Base-by-base conservation (phyloP, 2,888 invertebrate genomes). In the Stenchaetothrips biformis region DNA sequence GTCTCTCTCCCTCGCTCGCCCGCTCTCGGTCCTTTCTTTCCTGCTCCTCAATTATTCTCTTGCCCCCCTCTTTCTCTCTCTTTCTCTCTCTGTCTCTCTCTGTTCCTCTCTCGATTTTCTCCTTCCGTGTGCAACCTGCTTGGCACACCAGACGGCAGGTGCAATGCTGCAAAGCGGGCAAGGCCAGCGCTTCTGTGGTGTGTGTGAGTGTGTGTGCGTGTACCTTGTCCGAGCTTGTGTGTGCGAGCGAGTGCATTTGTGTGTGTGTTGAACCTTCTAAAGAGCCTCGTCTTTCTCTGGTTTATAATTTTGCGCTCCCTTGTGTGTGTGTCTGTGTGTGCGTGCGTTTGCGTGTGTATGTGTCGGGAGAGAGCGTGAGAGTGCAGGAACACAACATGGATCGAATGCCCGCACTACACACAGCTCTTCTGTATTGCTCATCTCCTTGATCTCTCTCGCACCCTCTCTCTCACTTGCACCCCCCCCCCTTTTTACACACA, bases 71-170 rank as follows among this genome's bases (percentile, higher is more conserved):
- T 3, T 21, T 21, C 21, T 21, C 21, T 67, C 67, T 21, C 67
- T 67, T 21, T 67, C 67, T 21, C 67, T 21, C 67, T 67, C 67
- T 67, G 21, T 67, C 67, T 21, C 67, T 67, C 67, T 67, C 67
- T 67, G 21, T 67, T 21, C 21, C 67, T 67, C 67, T 67, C 67
- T 67, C 67, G 18, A n/a, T 67, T 67, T 25, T 74, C 67, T 74
- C 67, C 11, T 25, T 74, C 25, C 8, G 21, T 25, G 21, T 74
- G 11, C 11, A 4, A 9, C 67, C 25, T 4, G n/a, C 21, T 74
- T 74, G 25, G 67, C 67, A 74, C 21, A 74, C 67, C 67, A 21
- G 67, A 74, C 67, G 67, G 67, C 67, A 74, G 67, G 67, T 74
- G 67, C 67, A 74, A 25, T 21, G 67, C 21, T 25, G 67, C 67